Evolutionary conservation across 2,888 invertebrate genomes (phyloP).

Genomic region (Harpalus rubripes): DNA sequence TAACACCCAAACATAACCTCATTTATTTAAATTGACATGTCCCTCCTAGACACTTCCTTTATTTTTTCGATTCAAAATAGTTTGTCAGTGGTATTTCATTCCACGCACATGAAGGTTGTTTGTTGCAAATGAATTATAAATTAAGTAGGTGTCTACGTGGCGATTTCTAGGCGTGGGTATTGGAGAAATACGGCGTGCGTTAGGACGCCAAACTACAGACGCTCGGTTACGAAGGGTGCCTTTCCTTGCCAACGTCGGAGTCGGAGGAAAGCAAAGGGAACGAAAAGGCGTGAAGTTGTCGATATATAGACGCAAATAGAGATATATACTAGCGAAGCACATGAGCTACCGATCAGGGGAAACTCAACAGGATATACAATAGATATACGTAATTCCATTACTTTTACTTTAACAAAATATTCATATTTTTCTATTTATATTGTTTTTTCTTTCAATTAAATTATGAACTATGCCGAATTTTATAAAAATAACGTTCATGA

Average conservation of each 20-base stretch:
- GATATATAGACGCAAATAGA: conserved; percentile 51
- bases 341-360: conserved; percentile 8
- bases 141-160: conserved; percentile 41
- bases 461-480: too few species aligned
- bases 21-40: too few species aligned
- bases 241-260: too few species aligned
- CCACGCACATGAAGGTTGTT: conserved; percentile 31
- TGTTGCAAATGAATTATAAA: conserved; percentile 51
- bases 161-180: conserved; percentile 33
- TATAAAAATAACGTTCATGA: too few species aligned
- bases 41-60: too few species aligned
- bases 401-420: neutral
- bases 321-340: conserved; percentile 30
- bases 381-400: neutral
- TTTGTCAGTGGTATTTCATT: neutral
- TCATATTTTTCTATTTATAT: neutral
- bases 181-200: conserved; percentile 14
- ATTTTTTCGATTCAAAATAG: neutral
- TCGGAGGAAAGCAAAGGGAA: conserved; percentile 15
- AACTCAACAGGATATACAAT: neutral
- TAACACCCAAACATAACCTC: too few species aligned
- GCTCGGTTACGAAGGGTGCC: neutral
- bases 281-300: conserved; percentile 42
- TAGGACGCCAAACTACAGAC: neutral
- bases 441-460: neutral